Base-by-base conservation (phyloP, 2,888 invertebrate genomes). In the Willowsia nigromaculata region DNA sequence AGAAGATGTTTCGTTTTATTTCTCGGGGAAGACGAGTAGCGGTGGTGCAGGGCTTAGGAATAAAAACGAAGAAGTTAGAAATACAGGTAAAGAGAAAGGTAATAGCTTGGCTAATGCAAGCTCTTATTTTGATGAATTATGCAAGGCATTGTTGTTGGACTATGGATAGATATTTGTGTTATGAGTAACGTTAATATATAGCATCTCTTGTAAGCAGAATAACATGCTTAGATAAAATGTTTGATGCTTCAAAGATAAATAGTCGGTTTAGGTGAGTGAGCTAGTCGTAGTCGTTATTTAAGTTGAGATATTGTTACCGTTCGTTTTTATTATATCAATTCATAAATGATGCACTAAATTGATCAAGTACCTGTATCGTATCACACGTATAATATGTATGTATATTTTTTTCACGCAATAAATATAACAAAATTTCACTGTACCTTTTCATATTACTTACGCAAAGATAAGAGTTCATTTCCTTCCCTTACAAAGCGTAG, bases 91-190 rank as follows among this genome's bases (percentile, higher is more conserved):
- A 33, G 50, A 33, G 47, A 85, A 76, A 85, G 47, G 37, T 33
- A 53, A 37, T 76, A 25, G 27, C 6, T 9, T 13, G 37, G 50
- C 59, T 22, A 88, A 83, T 53, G 62, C 76, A 33, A 88, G 84
- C 43, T 84, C 84, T 11, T 83, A 81, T 40, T 88, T 56, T 88
- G 78, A 88, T 88, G 88, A 88, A 88, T 88, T 88, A 88, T 88
- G 88, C 84, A 88, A 47, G 43, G 84, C 68, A 78, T 56, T 88
- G 68, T 68, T 88, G 80, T 33, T 87, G 40, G 87, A 81, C n/a
- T 81, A 59, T 43, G 87, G 87, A 3, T 87, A 82, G 71, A 65
- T 40, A 47, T 65, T n/a, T n/a, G n/a, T n/a, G n/a, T n/a, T n/a
- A 43, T 40, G 15, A 22, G 40, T 53, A 56, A 22, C 6, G 1